Percentiles rank a stretch among this genome's conserved stretches.
phyloP scores from a whole-genome alignment of 2,113 vertebrate genomes.

The Sturnus vulgaris region DNA sequence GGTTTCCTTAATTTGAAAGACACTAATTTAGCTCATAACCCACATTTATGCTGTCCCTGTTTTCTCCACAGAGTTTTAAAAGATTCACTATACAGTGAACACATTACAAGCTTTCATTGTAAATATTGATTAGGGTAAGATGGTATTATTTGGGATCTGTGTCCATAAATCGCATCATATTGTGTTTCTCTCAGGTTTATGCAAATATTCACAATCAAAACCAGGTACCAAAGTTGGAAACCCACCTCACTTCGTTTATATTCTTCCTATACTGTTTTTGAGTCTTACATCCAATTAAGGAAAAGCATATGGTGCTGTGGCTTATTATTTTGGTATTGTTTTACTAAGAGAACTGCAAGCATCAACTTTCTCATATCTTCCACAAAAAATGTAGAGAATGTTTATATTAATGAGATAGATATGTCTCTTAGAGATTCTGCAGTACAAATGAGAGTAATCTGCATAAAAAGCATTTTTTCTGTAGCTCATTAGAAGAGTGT shows the following conservation, averaged over 20 bases:
- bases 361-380: neutral
- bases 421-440: neutral
- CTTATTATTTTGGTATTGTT: neutral
- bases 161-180: neutral
- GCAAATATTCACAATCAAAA: neutral
- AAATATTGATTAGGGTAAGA: neutral
- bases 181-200: neutral
- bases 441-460: neutral
- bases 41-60: neutral
- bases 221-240: neutral
- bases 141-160: neutral
- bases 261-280: neutral
- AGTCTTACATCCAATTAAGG: neutral
- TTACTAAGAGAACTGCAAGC: neutral
- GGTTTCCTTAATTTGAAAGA: neutral
- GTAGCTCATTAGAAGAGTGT: neutral
- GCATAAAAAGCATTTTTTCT: slow-evolving; percentile 22
- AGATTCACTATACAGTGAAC: neutral
- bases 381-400: neutral
- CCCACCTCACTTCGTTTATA: neutral
- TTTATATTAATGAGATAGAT: neutral
- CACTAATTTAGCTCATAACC: neutral
- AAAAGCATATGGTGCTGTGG: neutral
- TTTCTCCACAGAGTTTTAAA: neutral
- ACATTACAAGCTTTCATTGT: neutral